phyloP scores from a whole-genome alignment of 1,140 invertebrate genomes.

The Neodiprion pinetum region DNA sequence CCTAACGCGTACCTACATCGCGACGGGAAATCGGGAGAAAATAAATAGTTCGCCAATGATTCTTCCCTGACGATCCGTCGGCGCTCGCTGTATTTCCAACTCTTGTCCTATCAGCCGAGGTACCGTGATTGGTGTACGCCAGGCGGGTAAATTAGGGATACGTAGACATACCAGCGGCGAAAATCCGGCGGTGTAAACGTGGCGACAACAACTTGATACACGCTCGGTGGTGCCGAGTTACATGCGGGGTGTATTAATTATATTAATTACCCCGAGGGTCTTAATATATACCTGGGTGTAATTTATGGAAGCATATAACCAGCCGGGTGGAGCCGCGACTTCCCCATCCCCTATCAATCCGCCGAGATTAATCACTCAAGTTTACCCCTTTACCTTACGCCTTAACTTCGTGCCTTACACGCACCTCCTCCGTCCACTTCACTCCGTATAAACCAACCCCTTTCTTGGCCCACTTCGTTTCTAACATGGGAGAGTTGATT shows the following conservation, averaged over 20 bases:
- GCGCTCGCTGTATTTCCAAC: no score
- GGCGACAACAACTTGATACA: neutral
- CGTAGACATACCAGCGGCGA: neutral
- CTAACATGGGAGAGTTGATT: neutral
- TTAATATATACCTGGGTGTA: conserved; percentile 33
- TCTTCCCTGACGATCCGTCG: no score
- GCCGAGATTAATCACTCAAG: conserved; percentile 56
- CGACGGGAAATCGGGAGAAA: no score
- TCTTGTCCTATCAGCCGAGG: no score
- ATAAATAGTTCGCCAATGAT: no score
- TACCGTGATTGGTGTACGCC: no score
- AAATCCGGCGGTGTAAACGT: neutral
- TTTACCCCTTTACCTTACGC: conserved; percentile 34
- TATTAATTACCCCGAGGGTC: conserved; percentile 16
- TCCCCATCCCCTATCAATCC: conserved; percentile 52
- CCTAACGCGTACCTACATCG: no score
- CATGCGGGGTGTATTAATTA: conserved; percentile 50
- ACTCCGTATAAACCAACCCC: neutral
- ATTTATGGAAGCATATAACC: conserved; percentile 46
- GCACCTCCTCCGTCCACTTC: conserved; percentile 49
- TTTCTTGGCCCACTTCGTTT: conserved; percentile 4
- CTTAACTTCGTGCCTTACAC: conserved; percentile 19
- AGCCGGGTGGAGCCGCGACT: conserved; percentile 34
- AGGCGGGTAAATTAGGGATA: no score
- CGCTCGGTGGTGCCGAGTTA: conserved; percentile 5